Evolutionary conservation across 2,113 vertebrate genomes (phyloP).

Genomic region (Mus musculus): DNA sequence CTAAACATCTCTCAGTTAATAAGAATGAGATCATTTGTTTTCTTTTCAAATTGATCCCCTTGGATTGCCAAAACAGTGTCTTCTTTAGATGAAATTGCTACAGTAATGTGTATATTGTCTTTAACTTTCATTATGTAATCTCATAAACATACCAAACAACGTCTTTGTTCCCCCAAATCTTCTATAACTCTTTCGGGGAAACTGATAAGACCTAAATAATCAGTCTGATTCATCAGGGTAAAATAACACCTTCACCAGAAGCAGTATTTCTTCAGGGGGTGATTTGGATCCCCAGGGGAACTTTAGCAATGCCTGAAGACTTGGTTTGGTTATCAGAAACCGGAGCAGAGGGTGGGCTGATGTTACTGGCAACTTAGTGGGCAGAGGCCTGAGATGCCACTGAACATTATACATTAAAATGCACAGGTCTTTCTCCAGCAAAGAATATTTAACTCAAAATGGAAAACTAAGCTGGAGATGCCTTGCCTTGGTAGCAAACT

Average conservation of each 20-base stretch:
- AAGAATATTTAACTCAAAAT: neutral
- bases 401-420: neutral
- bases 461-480: neutral
- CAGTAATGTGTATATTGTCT: neutral
- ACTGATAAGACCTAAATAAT: neutral
- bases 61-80: neutral
- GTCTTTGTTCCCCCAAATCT: neutral
- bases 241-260: neutral
- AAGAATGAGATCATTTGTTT: slow-evolving; percentile 21
- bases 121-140: slow-evolving; percentile 22
- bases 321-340: neutral
- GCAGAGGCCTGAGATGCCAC: neutral
- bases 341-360: neutral
- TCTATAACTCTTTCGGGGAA: neutral
- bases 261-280: neutral
- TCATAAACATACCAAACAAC: neutral
- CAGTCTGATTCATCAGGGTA: slow-evolving; percentile 3
- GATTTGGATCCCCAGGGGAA: neutral
- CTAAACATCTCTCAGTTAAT: neutral
- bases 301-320: neutral
- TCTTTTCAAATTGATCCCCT: neutral
- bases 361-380: neutral
- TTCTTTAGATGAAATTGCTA: slow-evolving; percentile 41
- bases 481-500: accelerated
- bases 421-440: neutral